Percentiles rank a stretch among this genome's conserved stretches.
These are phyloP conservation scores for Tonatia bakeri DNA, from an alignment of 2,113 vertebrate species.

Conservation along the genomic window DNA sequence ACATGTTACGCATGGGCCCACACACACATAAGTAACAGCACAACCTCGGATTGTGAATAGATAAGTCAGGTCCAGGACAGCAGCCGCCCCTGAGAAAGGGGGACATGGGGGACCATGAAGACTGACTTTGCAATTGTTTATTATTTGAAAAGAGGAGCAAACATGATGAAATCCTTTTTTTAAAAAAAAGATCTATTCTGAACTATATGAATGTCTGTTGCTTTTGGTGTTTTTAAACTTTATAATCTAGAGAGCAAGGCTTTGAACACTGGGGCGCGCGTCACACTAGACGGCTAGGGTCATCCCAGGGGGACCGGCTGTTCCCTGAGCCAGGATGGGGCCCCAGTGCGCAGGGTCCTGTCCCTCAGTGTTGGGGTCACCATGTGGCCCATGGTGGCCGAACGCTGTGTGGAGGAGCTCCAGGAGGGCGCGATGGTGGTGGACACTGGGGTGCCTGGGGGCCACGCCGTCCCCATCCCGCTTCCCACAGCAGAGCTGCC, in stretches of 20 bases:
- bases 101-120: background rate
- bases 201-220: background rate
- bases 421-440: rapidly evolving
- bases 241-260: background rate
- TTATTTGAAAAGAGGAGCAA: background rate
- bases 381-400: rapidly evolving
- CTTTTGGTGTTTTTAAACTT: background rate
- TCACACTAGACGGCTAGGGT: rapidly evolving
- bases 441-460: too few species aligned
- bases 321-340: background rate
- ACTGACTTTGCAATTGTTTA: background rate
- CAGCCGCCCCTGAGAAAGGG: background rate
- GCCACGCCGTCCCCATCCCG: background rate
- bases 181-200: background rate
- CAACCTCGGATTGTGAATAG: rapidly evolving
- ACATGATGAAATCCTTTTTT: background rate
- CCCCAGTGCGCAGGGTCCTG: rapidly evolving
- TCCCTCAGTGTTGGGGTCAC: background rate
- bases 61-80: rapidly evolving
- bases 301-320: rapidly evolving
- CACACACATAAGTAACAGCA: rapidly evolving
- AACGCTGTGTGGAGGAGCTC: background rate
- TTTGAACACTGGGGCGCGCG: rapidly evolving
- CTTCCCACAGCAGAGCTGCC: background rate
- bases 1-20: too few species aligned